Base-by-base conservation (phyloP, 37 sponge, comb jelly and placozoan species). In the Oscarella lobularis region DNA sequence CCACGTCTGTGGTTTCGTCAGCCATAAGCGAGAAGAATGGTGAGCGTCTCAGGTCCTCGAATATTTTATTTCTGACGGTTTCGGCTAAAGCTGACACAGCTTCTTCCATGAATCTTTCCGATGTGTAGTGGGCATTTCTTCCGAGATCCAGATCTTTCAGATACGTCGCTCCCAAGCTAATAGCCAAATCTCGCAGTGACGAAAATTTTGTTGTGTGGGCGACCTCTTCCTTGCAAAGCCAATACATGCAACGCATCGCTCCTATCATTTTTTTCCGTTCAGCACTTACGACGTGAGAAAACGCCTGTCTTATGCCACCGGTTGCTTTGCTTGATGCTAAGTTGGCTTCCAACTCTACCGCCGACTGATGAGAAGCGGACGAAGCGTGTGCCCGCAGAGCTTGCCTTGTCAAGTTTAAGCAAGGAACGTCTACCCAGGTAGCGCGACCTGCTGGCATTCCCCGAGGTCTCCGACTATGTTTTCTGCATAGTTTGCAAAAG, bases 101-200 rank as follows among this genome's bases (percentile, higher is more conserved):
- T 48, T 48, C 60, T 20, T 48, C 14, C 60, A 48, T 20, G 20
- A 48, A 48, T 27, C 77, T 34, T 30, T 76, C 77, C n/a, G 77
- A 76, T 3, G 67, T 76, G 77, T 76, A 76, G 3, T 75, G 32
- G 29, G 79, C 79, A 67, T 77, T 77, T 3, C 70, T 37, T 30
- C 79, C 79, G 68, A 34, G 72, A n/a, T 9, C 14, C 2, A 77
- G 41, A 33, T 77, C 79, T 33, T 77, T 31, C 35, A 77, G 72
- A 39, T 77, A 77, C 9, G 79, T 75, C 2, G 72, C 79, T 38
- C 79, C 79, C 3, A 77, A 31, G 3, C 70, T 31, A 27, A 69
- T 77, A 30, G 40, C 72, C 3, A 77, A 70, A 9, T 77, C 73
- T 3, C 3, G 5, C 5, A 77, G 79, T 36, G 68, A 70, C 3